These are phyloP conservation scores for Anguilla rostrata DNA, from an alignment of 2,113 vertebrate genomes.

Conservation along the genomic window DNA sequence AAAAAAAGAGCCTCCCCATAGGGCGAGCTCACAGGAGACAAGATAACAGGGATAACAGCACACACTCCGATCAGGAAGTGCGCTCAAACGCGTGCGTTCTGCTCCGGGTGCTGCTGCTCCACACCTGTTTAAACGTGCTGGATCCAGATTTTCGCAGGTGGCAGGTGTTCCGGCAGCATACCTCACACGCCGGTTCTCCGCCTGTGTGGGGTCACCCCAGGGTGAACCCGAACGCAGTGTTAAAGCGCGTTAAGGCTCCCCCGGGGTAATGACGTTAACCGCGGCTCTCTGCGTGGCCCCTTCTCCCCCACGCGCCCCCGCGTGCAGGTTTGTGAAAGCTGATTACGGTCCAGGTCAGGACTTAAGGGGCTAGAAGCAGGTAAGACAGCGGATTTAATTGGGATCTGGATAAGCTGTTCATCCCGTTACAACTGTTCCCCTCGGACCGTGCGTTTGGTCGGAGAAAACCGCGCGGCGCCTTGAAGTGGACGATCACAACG, in stretches of 20 bases:
- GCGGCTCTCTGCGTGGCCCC: slow-evolving; percentile 31
- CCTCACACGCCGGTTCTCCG: neutral
- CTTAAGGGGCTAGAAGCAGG: slow-evolving; percentile 74
- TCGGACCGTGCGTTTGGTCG: slow-evolving; percentile 47
- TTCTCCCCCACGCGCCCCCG: slow-evolving; percentile 45
- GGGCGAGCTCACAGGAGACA: neutral
- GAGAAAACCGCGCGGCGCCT: slow-evolving; percentile 4
- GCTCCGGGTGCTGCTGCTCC: neutral
- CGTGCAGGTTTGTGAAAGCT: slow-evolving; percentile 40
- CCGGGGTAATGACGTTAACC: slow-evolving; percentile 21
- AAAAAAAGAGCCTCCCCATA: neutral
- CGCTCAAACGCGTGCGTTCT: neutral
- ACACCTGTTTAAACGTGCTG: neutral
- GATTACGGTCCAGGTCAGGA: slow-evolving; percentile 61
- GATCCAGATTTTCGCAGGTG: neutral
- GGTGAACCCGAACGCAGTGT: slow-evolving; percentile 4
- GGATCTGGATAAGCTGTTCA: slow-evolving; percentile 78
- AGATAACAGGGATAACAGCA: neutral
- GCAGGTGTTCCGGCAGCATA: neutral
- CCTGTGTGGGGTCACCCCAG: neutral
- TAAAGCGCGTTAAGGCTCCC: slow-evolving; percentile 12
- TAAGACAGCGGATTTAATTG: slow-evolving; percentile 71
- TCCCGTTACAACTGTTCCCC: slow-evolving; percentile 74
- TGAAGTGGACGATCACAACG: neutral
- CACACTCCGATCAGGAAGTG: neutral